A percentile compares a stretch with the other conserved stretches of the same genome.
phyloP scores from a whole-genome alignment of 2,888 invertebrate genomes.

The Pyrrhia umbra region DNA sequence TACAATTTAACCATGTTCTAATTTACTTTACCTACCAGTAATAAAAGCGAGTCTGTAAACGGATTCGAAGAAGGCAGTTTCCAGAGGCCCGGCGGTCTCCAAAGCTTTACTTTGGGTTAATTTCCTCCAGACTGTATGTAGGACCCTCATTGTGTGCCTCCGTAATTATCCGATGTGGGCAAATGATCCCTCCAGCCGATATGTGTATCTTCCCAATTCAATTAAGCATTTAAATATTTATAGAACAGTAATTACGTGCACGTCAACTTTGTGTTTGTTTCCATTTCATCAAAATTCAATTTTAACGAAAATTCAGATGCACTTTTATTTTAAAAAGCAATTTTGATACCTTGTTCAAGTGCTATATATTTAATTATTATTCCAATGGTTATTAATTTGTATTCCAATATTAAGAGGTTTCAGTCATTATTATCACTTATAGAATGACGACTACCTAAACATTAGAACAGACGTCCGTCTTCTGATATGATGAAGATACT shows the following conservation, averaged over 20 bases:
- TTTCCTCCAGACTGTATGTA: constrained; percentile 71
- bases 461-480: too few relatives aligned
- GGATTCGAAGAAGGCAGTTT: constrained; percentile 78
- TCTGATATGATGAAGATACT: too few relatives aligned
- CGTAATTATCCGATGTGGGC: constrained; percentile 17
- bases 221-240: constrained; percentile 26
- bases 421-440: background rate
- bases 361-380: too few relatives aligned
- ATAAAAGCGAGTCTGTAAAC: constrained; percentile 79
- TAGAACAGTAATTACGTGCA: constrained; percentile 31
- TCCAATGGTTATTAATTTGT: too few relatives aligned
- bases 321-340: background rate
- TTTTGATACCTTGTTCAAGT: too few relatives aligned
- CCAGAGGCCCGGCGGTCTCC: constrained; percentile 71
- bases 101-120: constrained; percentile 76
- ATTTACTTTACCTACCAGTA: constrained; percentile 78
- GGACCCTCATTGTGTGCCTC: constrained; percentile 64
- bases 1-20: background rate
- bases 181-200: constrained; percentile 1
- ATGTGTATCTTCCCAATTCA: constrained; percentile 17
- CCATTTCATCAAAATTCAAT: constrained; percentile 20
- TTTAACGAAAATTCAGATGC: background rate
- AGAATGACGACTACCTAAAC: too few relatives aligned
- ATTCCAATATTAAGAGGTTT: too few relatives aligned
- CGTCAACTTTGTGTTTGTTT: constrained; percentile 34